Evolutionary conservation across 2,888 invertebrate species (phyloP), one percentile per base, ranked within the genome.

Genomic region (Elegia similella): DNA sequence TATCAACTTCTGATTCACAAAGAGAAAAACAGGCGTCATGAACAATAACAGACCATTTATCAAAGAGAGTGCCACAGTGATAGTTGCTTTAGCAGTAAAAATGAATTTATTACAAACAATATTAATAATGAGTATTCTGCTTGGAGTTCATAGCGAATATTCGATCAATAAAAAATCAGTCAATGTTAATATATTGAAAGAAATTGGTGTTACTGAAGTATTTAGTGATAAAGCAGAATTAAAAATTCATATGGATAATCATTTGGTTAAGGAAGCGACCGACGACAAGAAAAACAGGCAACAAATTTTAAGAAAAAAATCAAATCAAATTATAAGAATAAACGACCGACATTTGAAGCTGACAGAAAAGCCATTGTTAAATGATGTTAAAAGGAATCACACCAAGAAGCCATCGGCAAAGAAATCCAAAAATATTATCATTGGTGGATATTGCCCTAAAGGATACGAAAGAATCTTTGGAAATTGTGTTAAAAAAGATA

Each of bases 381-480:
- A 38, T 12, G n/a, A 38, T 38, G 8, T 8, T 38, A 38, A 10
- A 38, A 38, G 38, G 38, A 48, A 48, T 15, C 3, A 16, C 13
- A 48, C 48, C 5, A 32, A 48, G 6, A 48, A 48, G 5, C n/a
- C 23, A 48, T 15, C 5, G 10, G 13, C 5, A 8, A 48, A 48
- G 48, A 32, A 32, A 15, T 10, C 48, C 3, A 48, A 48, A 48
- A 32, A 12, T 32, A 32, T 48, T 15, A 48, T 48, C 8, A 23
- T 48, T 32, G n/a, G 32, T 3, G 48, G 48, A 32, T 32, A 15
- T 32, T 48, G 48, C 8, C 48, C 48, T 15, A 8, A 32, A 10
- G 48, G 15, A 7, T 48, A 48, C 48, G 48, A 48, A 15, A 48
- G 30, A 15, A 48, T 48, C 13, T 32, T 48, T 16, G 48, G 48